phyloP scores from a whole-genome alignment of 2,888 invertebrate genomes.

The Cecidostiba fungosa region DNA sequence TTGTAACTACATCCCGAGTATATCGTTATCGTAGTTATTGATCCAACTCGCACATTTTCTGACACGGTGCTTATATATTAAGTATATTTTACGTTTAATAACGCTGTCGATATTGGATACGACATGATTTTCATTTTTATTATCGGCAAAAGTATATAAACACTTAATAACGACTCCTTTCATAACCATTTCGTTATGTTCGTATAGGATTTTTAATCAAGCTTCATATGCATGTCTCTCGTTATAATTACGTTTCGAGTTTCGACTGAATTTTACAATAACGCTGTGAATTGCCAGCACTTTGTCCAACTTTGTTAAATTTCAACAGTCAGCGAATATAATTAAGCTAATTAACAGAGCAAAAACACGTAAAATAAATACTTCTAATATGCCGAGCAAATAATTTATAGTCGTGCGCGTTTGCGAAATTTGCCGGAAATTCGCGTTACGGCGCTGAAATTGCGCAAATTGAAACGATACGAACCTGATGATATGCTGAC shows the following conservation, averaged over 20 bases:
- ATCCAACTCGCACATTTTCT: constrained; percentile 11
- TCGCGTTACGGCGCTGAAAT: background rate
- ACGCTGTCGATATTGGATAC: background rate
- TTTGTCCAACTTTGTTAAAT: background rate
- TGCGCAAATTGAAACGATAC: background rate
- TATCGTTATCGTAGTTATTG: too few species aligned
- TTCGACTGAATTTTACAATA: background rate
- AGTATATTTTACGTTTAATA: constrained; percentile 7
- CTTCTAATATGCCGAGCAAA: background rate
- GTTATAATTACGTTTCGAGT: background rate
- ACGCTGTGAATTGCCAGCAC: background rate
- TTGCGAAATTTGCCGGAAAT: background rate
- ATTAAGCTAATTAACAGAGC: background rate
- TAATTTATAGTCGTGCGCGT: background rate
- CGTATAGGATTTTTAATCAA: background rate
- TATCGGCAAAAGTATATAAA: background rate
- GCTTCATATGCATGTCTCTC: too few species aligned
- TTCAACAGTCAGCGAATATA: background rate
- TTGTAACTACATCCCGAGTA: background rate
- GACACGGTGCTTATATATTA: too few species aligned
- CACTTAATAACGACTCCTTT: background rate
- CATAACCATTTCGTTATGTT: background rate
- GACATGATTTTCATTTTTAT: background rate
- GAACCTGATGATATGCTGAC: background rate
- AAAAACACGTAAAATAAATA: background rate